A percentile compares a stretch with the other conserved stretches of the same genome.
phyloP scores from a whole-genome alignment of 2,113 vertebrate genomes.

The Thalassarche chlororhynchos region DNA sequence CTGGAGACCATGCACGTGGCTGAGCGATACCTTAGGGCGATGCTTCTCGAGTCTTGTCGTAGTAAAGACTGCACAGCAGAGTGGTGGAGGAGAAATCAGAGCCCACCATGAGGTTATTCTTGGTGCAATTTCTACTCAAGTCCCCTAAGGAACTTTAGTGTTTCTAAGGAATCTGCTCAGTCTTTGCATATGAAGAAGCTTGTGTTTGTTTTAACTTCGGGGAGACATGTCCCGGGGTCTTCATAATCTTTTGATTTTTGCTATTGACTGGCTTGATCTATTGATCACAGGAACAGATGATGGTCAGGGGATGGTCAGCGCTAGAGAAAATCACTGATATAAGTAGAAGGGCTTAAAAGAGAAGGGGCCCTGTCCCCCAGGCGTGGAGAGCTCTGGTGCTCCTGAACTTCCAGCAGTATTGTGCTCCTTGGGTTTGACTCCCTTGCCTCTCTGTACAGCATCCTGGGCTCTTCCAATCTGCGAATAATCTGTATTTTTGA shows the following conservation, averaged over 20 bases:
- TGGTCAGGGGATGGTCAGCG: not conserved
- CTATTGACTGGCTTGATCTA: not conserved
- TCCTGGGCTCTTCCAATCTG: not conserved
- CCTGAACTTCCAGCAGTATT: not conserved
- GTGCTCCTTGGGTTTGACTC: not conserved
- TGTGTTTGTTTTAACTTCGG: not conserved
- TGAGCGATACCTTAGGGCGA: not conserved
- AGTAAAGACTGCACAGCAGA: not conserved
- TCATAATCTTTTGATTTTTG: not conserved
- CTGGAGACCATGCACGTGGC: not conserved
- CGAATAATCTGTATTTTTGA: not conserved
- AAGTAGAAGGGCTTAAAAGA: not conserved
- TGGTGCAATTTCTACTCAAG: not conserved
- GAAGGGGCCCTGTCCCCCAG: rapidly evolving
- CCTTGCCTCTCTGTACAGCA: not conserved
- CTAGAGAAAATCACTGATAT: not conserved
- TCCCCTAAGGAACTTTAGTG: not conserved
- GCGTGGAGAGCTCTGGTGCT: rapidly evolving
- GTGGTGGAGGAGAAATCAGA: not conserved
- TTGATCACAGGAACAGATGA: not conserved
- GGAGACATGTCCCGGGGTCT: not conserved
- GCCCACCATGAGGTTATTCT: not conserved
- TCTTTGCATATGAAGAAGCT: not conserved
- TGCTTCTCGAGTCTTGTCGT: not conserved
- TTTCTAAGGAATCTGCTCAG: not conserved